A percentile compares a stretch with the other conserved stretches of the same genome.
Conservation (phyloP, 1,140 invertebrate species). For the Tetramorium simillimum region DNA sequence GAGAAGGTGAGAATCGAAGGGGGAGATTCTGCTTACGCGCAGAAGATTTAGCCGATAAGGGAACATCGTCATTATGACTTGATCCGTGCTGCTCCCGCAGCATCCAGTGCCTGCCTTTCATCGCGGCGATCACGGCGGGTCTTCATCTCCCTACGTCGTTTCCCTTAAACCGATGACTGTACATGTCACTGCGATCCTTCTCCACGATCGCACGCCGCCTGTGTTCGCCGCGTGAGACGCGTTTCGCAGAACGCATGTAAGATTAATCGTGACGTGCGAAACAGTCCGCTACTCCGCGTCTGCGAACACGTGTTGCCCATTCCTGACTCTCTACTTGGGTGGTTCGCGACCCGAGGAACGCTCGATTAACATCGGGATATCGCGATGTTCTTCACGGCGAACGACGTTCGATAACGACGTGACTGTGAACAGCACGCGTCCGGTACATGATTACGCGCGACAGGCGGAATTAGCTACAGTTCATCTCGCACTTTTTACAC, state of each 20-base stretch:
- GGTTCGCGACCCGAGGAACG: conserved; percentile 34
- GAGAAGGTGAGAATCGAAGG: neutral
- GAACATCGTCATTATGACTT: conserved; percentile 13
- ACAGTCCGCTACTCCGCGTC: conserved; percentile 48
- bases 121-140: conserved; percentile 1
- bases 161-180: conserved; percentile 30
- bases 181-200: conserved; percentile 25
- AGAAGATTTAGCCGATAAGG: conserved; percentile 16
- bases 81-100: neutral
- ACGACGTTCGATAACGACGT: conserved; percentile 36
- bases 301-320: conserved; percentile 68
- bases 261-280: conserved; percentile 69
- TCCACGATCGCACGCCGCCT: neutral
- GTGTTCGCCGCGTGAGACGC: conserved; percentile 48
- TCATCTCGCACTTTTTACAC: neutral
- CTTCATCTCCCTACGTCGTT: conserved; percentile 24
- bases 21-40: neutral
- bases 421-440: conserved; percentile 2
- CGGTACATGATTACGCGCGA: neutral
- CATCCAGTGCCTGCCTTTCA: conserved; percentile 20
- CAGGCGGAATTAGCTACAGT: neutral
- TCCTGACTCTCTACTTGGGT: conserved; percentile 63
- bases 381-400: conserved; percentile 37
- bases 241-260: conserved; percentile 67
- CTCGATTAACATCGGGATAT: conserved; percentile 62